phyloP scores from a whole-genome alignment of 2,113 vertebrate species.

The Cnemophilus loriae region DNA sequence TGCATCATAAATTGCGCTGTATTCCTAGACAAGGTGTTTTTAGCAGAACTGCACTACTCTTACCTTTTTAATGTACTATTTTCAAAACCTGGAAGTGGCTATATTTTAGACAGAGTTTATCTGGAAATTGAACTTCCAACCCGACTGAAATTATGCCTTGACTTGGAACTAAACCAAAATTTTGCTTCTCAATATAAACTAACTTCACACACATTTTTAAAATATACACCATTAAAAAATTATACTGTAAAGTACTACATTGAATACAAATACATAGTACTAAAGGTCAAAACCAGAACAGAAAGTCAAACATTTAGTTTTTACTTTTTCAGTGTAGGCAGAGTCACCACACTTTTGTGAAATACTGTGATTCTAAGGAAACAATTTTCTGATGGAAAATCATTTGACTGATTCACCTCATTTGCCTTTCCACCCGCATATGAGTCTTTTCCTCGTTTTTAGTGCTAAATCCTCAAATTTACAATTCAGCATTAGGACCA shows the following conservation, averaged over 20 bases:
- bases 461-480: neutral
- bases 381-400: neutral
- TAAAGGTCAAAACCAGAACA: neutral
- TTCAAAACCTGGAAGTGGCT: neutral
- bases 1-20: neutral
- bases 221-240: neutral
- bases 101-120: neutral
- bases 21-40: neutral
- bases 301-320: neutral
- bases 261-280: neutral
- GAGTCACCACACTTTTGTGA: neutral
- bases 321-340: neutral
- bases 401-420: fast-evolving
- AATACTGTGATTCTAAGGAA: neutral
- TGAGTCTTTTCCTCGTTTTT: neutral
- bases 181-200: neutral
- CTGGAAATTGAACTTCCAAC: neutral
- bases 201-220: neutral
- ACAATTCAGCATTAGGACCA: neutral
- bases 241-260: neutral
- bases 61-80: neutral
- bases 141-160: neutral
- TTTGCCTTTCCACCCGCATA: neutral
- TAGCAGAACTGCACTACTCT: neutral
- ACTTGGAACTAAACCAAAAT: neutral